Conservation (phyloP, 2,797 vertebrate species). For the Lepus oiostolus region DNA sequence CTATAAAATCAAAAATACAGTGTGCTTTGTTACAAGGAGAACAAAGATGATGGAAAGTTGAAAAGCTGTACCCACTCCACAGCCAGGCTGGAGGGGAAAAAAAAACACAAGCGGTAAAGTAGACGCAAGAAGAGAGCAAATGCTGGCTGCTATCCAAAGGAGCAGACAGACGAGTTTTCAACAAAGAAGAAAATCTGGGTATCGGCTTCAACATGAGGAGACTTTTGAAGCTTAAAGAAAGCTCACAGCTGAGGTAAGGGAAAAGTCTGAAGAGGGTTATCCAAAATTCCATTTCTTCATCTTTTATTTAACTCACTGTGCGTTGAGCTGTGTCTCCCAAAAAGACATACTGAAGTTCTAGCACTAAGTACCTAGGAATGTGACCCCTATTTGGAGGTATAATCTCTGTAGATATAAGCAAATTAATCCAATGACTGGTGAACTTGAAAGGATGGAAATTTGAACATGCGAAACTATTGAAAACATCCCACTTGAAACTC, state of each 20-base stretch:
- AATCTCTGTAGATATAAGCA: not conserved
- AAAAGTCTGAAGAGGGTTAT: not conserved
- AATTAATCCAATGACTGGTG: not conserved
- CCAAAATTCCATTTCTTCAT: constrained; percentile 32
- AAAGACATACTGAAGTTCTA: constrained; percentile 30
- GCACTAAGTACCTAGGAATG: not conserved
- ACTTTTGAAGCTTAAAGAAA: constrained; percentile 11
- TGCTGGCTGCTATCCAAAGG: not conserved
- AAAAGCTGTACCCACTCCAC: not conserved
- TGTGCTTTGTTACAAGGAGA: constrained; percentile 25
- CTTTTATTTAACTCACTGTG: constrained; percentile 28
- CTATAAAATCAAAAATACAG: constrained; percentile 7
- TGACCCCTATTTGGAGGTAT: not conserved
- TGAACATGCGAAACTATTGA: not conserved
- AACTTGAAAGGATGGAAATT: not conserved
- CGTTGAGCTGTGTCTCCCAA: not conserved
- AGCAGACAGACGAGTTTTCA: not conserved
- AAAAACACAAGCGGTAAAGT: not conserved
- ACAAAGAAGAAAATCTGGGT: not conserved
- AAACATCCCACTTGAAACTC: constrained; percentile 30
- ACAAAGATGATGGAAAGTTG: constrained; percentile 2
- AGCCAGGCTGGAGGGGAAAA: not conserved
- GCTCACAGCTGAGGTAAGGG: not conserved
- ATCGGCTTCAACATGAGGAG: not conserved
- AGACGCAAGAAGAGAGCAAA: not conserved